Base-by-base conservation (phyloP, 1,140 invertebrate genomes). In the Drosophila nigromelanica region DNA sequence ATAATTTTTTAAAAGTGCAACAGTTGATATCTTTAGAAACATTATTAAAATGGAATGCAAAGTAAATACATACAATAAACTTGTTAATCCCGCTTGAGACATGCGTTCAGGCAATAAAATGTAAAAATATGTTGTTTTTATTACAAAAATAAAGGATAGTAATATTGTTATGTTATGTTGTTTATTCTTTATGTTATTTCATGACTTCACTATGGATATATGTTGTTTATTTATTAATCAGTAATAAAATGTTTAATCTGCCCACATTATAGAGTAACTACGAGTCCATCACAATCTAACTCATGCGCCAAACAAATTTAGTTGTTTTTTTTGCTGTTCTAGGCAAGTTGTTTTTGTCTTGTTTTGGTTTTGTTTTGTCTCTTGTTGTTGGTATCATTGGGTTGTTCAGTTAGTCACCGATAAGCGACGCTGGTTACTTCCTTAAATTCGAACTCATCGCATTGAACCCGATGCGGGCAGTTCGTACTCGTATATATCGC, bases 361-460 rank as follows among this genome's bases (percentile, higher is more conserved):
- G 33, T 56, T 54, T 60, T 78, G 14, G 37, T 12, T 14, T 33
- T 52, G n/a, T 61, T 14, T n/a, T 58, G 11, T 59, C 24, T 3
- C 1, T 33, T 35, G 33, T 14, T 47, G 43, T 51, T 50, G 40
- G 55, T 62, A 52, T 78, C 24, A 33, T 45, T 39, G 54, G 59
- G 37, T 39, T 45, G 24, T 14, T 33, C 24, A 56, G 30, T 75
- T 78, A 66, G 80, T 76, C 62, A 76, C 68, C 70, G 55, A 66
- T 67, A 56, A 78, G 64, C 51, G 12, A 69, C 8, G 24, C 11
- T 56, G 39, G 47, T 64, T 73, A 87, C 82, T 87, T 87, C 82
- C 82, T 87, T 59, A 82, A 87, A 89, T 69, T 76, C 54, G 83
- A 87, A 82, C 83, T 64, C 76, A 48, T 69, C 64, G 47, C 72